These are phyloP conservation scores for Cancer borealis DNA, from an alignment of 2,888 invertebrate genomes.

Conservation along the genomic window DNA sequence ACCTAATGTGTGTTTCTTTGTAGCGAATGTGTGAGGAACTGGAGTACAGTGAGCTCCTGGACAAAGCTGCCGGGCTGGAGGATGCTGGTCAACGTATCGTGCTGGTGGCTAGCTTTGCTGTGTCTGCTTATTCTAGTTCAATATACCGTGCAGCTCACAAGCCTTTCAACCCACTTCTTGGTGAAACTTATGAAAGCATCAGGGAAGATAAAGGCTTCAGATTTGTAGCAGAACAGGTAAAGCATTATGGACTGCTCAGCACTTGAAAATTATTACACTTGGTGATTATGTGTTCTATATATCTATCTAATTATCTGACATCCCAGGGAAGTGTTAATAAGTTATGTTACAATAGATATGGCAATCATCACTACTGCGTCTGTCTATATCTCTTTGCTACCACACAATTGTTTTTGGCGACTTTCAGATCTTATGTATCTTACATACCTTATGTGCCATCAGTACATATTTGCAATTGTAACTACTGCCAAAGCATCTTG, in stretches of 20 bases:
- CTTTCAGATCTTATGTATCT: too few species aligned
- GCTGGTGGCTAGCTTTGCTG: conserved; percentile 89
- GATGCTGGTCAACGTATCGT: conserved; percentile 88
- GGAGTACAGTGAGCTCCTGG: conserved; percentile 90
- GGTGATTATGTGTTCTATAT: too few species aligned
- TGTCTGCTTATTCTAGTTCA: conserved; percentile 88
- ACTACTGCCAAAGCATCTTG: too few species aligned
- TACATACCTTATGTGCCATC: too few species aligned
- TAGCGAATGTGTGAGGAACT: conserved; percentile 90
- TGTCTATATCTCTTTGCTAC: too few species aligned
- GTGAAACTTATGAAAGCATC: conserved; percentile 90
- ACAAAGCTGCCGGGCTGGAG: conserved; percentile 86
- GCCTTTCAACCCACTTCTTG: conserved; percentile 89
- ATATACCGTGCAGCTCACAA: conserved; percentile 89
- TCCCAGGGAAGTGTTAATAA: too few species aligned
- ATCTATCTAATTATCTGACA: too few species aligned
- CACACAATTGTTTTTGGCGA: too few species aligned
- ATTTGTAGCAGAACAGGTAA: conserved; percentile 88
- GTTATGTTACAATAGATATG: too few species aligned
- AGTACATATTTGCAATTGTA: too few species aligned
- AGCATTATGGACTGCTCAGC: not conserved
- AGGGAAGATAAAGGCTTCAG: conserved; percentile 89
- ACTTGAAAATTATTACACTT: too few species aligned
- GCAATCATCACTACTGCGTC: too few species aligned
- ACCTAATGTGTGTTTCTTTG: conserved; percentile 78